Conservation (phyloP, 2,113 vertebrate genomes). For the Papio anubis region DNA sequence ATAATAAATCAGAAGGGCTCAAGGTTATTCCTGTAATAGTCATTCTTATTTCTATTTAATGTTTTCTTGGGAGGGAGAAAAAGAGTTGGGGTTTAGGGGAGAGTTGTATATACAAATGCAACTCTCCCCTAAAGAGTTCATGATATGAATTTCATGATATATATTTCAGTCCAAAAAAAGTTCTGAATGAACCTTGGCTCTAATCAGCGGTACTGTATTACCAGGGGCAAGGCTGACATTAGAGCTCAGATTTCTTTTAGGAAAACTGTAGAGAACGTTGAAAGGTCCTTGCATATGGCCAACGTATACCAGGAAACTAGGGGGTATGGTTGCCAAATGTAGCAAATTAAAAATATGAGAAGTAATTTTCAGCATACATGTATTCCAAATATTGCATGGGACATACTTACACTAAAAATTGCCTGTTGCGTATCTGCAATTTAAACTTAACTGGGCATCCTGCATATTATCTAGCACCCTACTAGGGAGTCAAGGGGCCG, state of each 20-base stretch:
- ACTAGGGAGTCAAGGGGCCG: background rate
- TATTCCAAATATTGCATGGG: background rate
- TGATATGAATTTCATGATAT: accelerated
- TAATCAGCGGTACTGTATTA: accelerated
- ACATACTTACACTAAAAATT: background rate
- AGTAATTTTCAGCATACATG: background rate
- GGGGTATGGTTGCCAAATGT: background rate
- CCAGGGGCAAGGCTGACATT: background rate
- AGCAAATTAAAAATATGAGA: background rate
- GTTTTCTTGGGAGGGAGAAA: background rate
- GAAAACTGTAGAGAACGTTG: background rate
- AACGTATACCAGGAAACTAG: background rate
- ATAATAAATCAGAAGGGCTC: background rate
- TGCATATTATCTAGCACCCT: background rate
- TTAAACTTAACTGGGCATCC: too few species aligned
- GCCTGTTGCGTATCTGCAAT: background rate
- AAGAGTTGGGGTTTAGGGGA: background rate
- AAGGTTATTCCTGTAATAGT: background rate
- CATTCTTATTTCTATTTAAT: background rate
- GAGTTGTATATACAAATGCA: too few species aligned
- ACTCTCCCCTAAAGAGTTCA: too few species aligned
- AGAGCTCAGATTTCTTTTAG: background rate
- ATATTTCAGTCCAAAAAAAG: background rate
- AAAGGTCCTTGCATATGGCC: background rate
- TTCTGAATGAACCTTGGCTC: accelerated